Evolutionary conservation across 2,113 vertebrate genomes (phyloP), one percentile per base, ranked within the genome.

Genomic region (Engystomops pustulosus): DNA sequence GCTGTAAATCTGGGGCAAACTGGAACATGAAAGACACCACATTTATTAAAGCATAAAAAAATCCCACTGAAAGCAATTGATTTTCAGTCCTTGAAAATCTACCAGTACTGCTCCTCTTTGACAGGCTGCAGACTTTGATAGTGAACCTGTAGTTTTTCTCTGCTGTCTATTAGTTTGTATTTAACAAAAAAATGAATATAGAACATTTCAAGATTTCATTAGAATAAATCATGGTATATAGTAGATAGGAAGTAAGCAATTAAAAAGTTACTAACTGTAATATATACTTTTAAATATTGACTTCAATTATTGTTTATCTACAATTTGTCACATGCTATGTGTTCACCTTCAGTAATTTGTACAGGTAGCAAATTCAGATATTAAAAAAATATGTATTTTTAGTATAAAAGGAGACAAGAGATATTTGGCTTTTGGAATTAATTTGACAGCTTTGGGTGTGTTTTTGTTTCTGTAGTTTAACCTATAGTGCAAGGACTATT

Each of bases 31-130:
- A 84, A 84, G 74, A 44, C 58, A 55, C 72, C 30, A 78, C 32
- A 67, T 49, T 76, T 84, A 84, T 68, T 77, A 78, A 84, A 77
- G 70, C 11, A 68, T 77, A 41, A 47, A 78, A 62, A 84, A 68
- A 68, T 77, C 82, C 72, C 72, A 69, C 60, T 84, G 74, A 68
- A 84, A 84, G 82, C 82, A 77, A 84, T 84, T 78, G 82, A 83
- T 76, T 83, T 83, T 76, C 44, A 67, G 38, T 83, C 71, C 58
- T 76, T 84, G 27, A 84, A 68, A 78, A 84, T 77, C 49, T 62
- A 83, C 71, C 71, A 76, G 65, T 76, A 47, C 71, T 83, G 15
- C 20, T 83, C 41, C 41, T 30, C 55, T 49, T 58, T 83, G 81
- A 60, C 27, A 83, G 67, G 30, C 65, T 71, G 32, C 71, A 71